These are phyloP conservation scores for Drosophila kepulauana DNA, from an alignment of 1,140 invertebrate species.

Conservation along the genomic window DNA sequence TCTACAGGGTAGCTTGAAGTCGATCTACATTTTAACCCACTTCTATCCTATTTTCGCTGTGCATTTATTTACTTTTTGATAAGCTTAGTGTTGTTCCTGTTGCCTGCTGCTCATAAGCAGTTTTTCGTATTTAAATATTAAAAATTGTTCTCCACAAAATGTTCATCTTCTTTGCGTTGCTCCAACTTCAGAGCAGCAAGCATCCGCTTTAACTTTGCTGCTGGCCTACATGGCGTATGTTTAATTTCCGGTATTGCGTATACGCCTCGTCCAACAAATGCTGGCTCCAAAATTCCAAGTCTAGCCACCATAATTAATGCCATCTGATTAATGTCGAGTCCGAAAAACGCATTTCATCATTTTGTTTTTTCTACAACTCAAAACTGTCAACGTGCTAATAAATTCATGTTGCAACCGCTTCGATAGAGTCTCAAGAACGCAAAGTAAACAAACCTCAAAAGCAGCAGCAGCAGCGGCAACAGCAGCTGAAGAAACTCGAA, in stretches of 20 bases:
- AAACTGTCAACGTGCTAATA: slow-evolving; percentile 71
- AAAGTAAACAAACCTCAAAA: slow-evolving; percentile 59
- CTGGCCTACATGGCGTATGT: slow-evolving; percentile 67
- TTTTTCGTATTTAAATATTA: slow-evolving; percentile 76
- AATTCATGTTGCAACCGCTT: slow-evolving; percentile 31
- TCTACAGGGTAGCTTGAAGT: background rate
- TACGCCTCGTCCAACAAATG: slow-evolving; percentile 29
- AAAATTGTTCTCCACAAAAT: slow-evolving; percentile 54
- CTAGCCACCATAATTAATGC: slow-evolving; percentile 49
- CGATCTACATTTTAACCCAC: background rate
- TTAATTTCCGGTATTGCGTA: slow-evolving; percentile 78
- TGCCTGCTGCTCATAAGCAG: slow-evolving; percentile 58
- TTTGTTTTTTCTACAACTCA: slow-evolving; percentile 46
- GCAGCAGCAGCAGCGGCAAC: slow-evolving; percentile 4
- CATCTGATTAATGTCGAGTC: slow-evolving; percentile 58
- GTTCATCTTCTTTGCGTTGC: slow-evolving; percentile 39
- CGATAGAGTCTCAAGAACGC: slow-evolving; percentile 20
- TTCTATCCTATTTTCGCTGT: slow-evolving; percentile 40
- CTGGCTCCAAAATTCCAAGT: slow-evolving; percentile 9
- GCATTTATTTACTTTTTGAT: slow-evolving; percentile 51
- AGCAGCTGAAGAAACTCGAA: slow-evolving; percentile 42
- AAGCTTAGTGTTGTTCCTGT: slow-evolving; percentile 34
- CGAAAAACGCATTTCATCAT: slow-evolving; percentile 52
- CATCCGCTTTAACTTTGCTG: slow-evolving; percentile 61
- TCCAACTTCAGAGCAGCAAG: slow-evolving; percentile 47